phyloP scores from a whole-genome alignment of 2,888 invertebrate genomes.

The Sinhomidia bicolor region DNA sequence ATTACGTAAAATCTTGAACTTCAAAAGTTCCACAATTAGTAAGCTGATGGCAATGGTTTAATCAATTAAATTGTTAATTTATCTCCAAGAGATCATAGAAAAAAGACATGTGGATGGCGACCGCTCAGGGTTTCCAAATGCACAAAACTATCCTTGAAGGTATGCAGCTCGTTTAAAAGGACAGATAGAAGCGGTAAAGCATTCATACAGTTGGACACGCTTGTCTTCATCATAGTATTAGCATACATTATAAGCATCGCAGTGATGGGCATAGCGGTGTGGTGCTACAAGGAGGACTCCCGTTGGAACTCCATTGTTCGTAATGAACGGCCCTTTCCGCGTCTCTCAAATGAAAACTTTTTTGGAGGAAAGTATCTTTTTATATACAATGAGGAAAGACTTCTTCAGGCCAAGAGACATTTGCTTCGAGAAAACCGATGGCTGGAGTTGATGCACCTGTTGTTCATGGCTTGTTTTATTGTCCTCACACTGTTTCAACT shows the following conservation, averaged over 20 bases:
- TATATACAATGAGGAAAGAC: background rate
- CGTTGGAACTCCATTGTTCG: slow-evolving; percentile 42
- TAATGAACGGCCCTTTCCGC: background rate
- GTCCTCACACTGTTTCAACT: slow-evolving; percentile 42
- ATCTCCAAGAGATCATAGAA: too few species aligned
- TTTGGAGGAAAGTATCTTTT: slow-evolving; percentile 34
- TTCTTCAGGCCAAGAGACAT: slow-evolving; percentile 26
- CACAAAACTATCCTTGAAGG: too few species aligned
- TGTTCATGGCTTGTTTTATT: slow-evolving; percentile 42
- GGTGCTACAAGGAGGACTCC: slow-evolving; percentile 33
- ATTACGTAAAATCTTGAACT: too few species aligned
- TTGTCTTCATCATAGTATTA: background rate
- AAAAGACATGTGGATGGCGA: too few species aligned
- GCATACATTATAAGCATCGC: background rate
- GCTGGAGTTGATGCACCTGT: slow-evolving; percentile 45
- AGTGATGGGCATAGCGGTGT: background rate
- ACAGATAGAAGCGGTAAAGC: too few species aligned
- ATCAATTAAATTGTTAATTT: too few species aligned
- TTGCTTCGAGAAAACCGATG: slow-evolving; percentile 47
- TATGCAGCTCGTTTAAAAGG: too few species aligned
- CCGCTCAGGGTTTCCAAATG: too few species aligned
- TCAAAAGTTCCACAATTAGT: too few species aligned
- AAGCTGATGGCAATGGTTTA: too few species aligned
- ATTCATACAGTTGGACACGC: slow-evolving; percentile 15
- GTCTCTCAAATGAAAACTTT: background rate